A percentile compares a stretch with the other conserved stretches of the same genome.
Conservation (phyloP, 1,140 invertebrate species). For the Drosophila oshimai region DNA sequence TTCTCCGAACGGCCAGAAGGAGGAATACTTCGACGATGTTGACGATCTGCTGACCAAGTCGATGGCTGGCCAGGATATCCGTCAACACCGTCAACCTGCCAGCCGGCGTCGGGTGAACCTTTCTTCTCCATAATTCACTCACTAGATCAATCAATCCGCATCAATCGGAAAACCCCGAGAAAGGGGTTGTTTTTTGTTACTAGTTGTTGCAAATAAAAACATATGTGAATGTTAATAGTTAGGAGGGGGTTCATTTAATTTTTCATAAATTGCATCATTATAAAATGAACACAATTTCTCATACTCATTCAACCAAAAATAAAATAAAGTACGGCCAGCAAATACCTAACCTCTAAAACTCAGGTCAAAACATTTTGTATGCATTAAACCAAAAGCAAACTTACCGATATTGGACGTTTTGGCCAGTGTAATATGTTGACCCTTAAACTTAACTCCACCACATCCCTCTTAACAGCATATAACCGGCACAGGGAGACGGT, state of each 20-base stretch:
- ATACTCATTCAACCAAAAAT: neutral
- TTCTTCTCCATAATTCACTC: neutral
- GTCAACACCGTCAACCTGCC: neutral
- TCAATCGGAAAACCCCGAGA: too few species aligned
- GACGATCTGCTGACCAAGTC: conserved; percentile 28
- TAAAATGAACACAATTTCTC: too few species aligned
- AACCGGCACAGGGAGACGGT: conserved; percentile 51
- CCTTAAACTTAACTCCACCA: conserved; percentile 55
- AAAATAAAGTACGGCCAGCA: neutral
- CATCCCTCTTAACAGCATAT: conserved; percentile 68
- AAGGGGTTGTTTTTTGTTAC: too few species aligned
- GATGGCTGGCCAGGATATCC: neutral
- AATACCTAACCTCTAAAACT: too few species aligned
- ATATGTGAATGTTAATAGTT: too few species aligned
- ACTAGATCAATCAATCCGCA: too few species aligned
- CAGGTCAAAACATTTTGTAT: neutral
- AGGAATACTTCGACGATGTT: neutral
- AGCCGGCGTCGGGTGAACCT: neutral
- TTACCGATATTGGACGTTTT: conserved; percentile 48
- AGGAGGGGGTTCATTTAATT: too few species aligned
- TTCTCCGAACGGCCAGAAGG: neutral
- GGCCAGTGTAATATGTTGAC: conserved; percentile 35
- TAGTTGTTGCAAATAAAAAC: too few species aligned
- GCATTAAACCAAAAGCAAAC: neutral
- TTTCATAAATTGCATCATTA: neutral